Evolutionary conservation across 2,888 invertebrate species (phyloP).

Genomic region (Agriopis aurantiaria): DNA sequence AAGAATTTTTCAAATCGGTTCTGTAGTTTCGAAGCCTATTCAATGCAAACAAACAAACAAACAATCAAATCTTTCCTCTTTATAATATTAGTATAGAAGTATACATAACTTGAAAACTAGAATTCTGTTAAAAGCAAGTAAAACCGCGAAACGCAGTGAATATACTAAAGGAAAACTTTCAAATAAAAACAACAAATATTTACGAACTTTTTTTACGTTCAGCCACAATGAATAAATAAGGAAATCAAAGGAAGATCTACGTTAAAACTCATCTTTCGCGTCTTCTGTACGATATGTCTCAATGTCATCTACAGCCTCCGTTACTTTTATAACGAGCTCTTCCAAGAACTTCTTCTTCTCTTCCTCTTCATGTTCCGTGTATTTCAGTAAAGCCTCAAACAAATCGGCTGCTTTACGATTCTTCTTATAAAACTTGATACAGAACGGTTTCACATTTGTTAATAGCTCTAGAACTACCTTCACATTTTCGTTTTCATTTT

Average conservation of each 20-base stretch:
- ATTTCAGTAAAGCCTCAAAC: constrained; percentile 56
- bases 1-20: no score
- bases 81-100: no score
- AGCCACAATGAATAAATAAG: neutral
- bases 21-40: no score
- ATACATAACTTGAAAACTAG: no score
- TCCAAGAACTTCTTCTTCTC: constrained; percentile 50
- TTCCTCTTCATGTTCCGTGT: constrained; percentile 50
- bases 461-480: constrained; percentile 61
- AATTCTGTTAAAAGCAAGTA: no score
- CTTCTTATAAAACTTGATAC: constrained; percentile 56
- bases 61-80: no score
- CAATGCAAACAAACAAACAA: no score
- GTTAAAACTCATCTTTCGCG: constrained; percentile 66
- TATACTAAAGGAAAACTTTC: no score
- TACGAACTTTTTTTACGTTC: neutral
- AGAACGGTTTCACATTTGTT: constrained; percentile 65
- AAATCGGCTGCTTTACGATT: constrained; percentile 56
- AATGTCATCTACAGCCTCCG: constrained; percentile 59
- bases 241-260: neutral
- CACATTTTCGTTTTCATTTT: constrained; percentile 50
- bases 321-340: constrained; percentile 51
- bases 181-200: no score
- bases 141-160: no score
- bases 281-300: constrained; percentile 46